These are phyloP conservation scores for Myotis pilosus DNA, from an alignment of 2,797 vertebrate species.

Conservation along the genomic window DNA sequence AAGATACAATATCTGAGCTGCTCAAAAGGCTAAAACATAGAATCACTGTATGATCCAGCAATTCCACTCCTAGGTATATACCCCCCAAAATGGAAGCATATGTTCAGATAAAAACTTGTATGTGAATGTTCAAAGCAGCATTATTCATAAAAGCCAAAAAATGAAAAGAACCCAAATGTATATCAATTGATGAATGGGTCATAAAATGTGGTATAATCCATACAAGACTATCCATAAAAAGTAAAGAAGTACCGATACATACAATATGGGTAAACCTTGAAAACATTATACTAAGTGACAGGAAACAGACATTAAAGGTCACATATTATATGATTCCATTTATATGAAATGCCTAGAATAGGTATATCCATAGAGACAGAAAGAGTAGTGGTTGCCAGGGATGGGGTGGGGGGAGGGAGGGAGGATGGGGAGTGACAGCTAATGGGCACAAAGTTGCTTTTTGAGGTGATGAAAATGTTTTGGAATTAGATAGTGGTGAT, in stretches of 20 bases:
- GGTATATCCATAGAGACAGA: slow-evolving; percentile 5
- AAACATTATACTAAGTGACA: slow-evolving; percentile 29
- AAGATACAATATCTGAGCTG: neutral
- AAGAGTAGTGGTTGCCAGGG: neutral
- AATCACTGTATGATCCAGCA: neutral
- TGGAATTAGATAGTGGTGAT: slow-evolving; percentile 40
- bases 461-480: slow-evolving; percentile 44
- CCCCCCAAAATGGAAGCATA: slow-evolving; percentile 35
- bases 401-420: neutral
- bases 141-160: slow-evolving; percentile 35
- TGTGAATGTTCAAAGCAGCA: neutral
- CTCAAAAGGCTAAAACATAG: slow-evolving; percentile 39
- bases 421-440: neutral
- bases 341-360: slow-evolving; percentile 27
- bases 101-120: slow-evolving; percentile 27
- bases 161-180: neutral
- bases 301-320: neutral
- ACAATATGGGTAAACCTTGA: slow-evolving; percentile 31
- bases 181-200: neutral
- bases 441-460: neutral
- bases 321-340: neutral
- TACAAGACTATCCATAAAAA: slow-evolving; percentile 18
- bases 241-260: slow-evolving; percentile 24
- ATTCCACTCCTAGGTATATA: slow-evolving; percentile 18
- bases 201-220: slow-evolving; percentile 28